Evolutionary conservation across 2,888 invertebrate species (phyloP).

Genomic region (Lithophane semibrunnea): DNA sequence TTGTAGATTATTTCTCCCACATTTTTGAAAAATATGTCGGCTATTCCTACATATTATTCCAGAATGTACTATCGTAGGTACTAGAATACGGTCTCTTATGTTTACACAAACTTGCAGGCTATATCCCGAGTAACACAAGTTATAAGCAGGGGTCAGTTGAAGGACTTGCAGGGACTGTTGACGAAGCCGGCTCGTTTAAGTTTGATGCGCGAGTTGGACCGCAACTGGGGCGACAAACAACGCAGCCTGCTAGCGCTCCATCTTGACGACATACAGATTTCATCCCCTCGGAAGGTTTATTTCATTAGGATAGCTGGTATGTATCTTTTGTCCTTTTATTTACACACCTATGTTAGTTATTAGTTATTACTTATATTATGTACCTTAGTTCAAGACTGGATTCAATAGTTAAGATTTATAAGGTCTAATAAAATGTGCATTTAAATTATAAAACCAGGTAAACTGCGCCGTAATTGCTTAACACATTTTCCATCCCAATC

Average conservation of each 20-base stretch:
- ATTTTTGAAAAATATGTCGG: not conserved
- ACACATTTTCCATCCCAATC: not conserved
- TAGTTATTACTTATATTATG: not conserved
- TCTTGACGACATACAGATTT: constrained; percentile 85
- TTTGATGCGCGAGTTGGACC: constrained; percentile 83
- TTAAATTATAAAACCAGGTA: no score
- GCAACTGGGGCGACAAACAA: constrained; percentile 84
- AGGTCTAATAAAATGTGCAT: not conserved
- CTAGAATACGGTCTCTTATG: not conserved
- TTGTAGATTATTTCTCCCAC: not conserved
- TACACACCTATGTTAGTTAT: not conserved
- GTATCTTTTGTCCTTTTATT: constrained; percentile 29
- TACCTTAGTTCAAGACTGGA: not conserved
- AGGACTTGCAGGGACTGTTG: constrained; percentile 84
- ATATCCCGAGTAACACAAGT: constrained; percentile 86
- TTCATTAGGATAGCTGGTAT: constrained; percentile 87
- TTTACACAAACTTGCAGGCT: constrained; percentile 75
- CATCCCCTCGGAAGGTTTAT: constrained; percentile 86
- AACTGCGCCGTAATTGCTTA: not conserved
- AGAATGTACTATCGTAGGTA: not conserved
- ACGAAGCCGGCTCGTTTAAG: constrained; percentile 85
- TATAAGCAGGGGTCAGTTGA: constrained; percentile 81
- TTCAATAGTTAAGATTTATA: not conserved
- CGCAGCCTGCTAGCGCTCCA: constrained; percentile 79
- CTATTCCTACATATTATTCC: not conserved